Percentiles rank a stretch among this genome's conserved stretches.
Evolutionary conservation across 1,140 invertebrate species (phyloP).

Genomic region (Cheumatopsyche charites): DNA sequence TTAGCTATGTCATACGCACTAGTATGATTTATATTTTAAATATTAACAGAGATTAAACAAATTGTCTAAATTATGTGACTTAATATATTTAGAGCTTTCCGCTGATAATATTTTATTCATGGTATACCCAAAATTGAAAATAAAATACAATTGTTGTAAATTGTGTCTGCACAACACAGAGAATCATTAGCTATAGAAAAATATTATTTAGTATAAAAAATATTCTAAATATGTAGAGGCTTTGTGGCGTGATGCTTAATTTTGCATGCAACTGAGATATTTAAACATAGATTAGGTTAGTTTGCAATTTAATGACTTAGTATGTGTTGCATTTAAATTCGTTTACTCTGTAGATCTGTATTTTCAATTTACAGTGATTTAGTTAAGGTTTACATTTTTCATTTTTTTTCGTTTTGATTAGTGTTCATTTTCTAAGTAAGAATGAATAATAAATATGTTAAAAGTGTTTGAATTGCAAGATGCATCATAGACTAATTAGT

Average conservation of each 20-base stretch:
- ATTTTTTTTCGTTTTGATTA: no score
- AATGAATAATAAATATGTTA: no score
- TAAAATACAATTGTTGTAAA: background rate
- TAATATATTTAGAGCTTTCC: slow-evolving; percentile 37
- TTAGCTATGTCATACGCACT: slow-evolving; percentile 25
- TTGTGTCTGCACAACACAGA: slow-evolving; percentile 17
- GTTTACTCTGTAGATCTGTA: background rate
- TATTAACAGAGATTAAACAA: slow-evolving; percentile 6
- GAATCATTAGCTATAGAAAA: slow-evolving; percentile 15
- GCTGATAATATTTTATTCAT: slow-evolving; percentile 23
- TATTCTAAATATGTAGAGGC: slow-evolving; percentile 41
- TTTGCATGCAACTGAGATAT: slow-evolving; percentile 34
- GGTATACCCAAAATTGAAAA: slow-evolving; percentile 6
- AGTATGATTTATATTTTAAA: slow-evolving; percentile 22
- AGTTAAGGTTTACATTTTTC: no score
- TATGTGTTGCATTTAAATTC: slow-evolving; percentile 24
- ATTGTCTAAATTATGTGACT: slow-evolving; percentile 38
- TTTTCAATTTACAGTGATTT: background rate
- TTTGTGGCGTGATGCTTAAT: slow-evolving; percentile 33
- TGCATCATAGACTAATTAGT: no score
- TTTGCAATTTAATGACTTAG: slow-evolving; percentile 22
- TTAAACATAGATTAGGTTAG: slow-evolving; percentile 30
- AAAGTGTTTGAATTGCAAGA: no score
- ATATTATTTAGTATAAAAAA: slow-evolving; percentile 37
- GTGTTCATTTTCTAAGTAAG: no score